Conservation (phyloP, 2,113 vertebrate genomes). For the Ciconia maguari region DNA sequence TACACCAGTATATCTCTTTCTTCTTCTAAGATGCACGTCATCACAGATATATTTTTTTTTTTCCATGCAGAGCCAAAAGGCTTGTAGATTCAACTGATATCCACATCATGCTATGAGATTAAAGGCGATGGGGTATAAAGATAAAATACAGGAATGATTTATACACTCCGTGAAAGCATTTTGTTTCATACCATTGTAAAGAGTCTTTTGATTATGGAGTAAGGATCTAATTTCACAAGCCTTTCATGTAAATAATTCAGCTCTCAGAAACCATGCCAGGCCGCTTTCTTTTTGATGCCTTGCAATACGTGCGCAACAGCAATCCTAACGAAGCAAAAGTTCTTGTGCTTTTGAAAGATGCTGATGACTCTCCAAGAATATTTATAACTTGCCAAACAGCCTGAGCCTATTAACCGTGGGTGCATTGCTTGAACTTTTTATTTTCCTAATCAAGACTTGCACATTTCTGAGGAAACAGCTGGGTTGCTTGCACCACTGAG, state of each 20-base stretch:
- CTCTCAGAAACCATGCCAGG: conserved; percentile 7
- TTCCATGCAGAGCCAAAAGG: conserved; percentile 27
- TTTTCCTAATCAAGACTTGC: not conserved
- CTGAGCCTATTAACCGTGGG: not conserved
- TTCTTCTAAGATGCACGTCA: not conserved
- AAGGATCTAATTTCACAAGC: conserved; percentile 48
- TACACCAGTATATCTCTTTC: not conserved
- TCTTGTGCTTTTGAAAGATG: not conserved
- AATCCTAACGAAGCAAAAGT: conserved; percentile 31
- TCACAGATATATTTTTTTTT: not conserved
- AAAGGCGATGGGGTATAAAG: conserved; percentile 18
- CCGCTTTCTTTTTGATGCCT: conserved; percentile 39
- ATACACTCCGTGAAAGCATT: not conserved
- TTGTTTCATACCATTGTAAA: conserved; percentile 33
- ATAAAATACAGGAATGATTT: conserved; percentile 35
- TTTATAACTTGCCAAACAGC: not conserved
- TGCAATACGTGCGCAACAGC: not conserved
- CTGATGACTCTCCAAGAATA: not conserved
- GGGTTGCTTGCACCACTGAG: not conserved
- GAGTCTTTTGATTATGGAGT: conserved; percentile 44
- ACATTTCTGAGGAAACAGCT: not conserved
- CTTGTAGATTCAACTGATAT: not conserved
- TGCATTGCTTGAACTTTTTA: not conserved
- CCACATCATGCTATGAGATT: conserved; percentile 15
- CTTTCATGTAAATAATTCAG: conserved; percentile 60